Evolutionary conservation across 2,888 invertebrate genomes (phyloP), one percentile per base, ranked within the genome.

Genomic region (Pterostichus niger): DNA sequence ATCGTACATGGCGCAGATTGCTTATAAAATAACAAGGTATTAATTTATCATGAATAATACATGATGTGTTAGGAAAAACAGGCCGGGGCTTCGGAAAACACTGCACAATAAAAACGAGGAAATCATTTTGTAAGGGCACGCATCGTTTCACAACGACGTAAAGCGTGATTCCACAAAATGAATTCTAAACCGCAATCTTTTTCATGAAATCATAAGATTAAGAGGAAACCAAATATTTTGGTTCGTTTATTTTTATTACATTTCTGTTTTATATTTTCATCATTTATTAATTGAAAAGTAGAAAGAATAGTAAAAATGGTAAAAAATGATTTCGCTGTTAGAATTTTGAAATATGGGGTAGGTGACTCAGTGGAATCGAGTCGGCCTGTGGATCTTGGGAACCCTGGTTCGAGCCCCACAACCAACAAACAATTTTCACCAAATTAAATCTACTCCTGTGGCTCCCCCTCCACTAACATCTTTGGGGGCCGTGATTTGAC

Each of bases 1-100:
- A 71, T 24, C 44, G 10, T 40, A 9, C 46, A 44, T 71, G 46
- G 17, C 11, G 46, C 35, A 40, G 71, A 44, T 46, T 71, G 46
- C 24, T 49, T 71, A 71, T 46, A n/a, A 44, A 71, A 71, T 71
- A 71, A 71, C 46, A 71, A 71, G 24, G 24, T 71, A 71, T 71
- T 71, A 71, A 71, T 71, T 71, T 71, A 24, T 71, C 71, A 71
- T 71, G 71, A 71, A 71, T 71, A 71, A 71, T 17, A 46, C 71
- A 71, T 71, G 31, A 59, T 31, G 46, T 49, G 71, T 46, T 59
- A 46, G 71, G 15, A 44, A 71, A 71, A 71, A 44, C 46, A 71
- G 71, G 46, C 44, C 13, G n/a, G 49, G 49, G 49, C n/a, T 59
- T 9, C 9, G 46, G 71, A 71, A 68, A 68, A 68, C 54, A 54